phyloP scores from a whole-genome alignment of 2,113 vertebrate genomes.

The Hiodon tergisus region DNA sequence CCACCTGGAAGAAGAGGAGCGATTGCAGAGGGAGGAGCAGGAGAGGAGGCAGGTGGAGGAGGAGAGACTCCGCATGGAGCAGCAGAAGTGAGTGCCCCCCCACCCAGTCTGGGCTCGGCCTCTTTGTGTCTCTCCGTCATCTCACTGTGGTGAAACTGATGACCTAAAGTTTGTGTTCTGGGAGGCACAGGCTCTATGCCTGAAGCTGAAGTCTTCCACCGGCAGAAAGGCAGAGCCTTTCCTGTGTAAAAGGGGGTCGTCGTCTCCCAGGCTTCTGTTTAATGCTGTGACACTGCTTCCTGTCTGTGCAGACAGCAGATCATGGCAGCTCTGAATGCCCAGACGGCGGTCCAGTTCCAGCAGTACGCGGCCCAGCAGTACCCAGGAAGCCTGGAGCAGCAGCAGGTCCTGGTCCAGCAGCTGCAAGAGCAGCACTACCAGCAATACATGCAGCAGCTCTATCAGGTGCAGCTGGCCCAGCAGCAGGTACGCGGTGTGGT shows the following conservation, averaged over 20 bases:
- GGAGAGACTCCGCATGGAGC: constrained; percentile 85
- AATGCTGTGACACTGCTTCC: neutral
- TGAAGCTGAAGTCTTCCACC: neutral
- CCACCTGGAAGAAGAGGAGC: constrained; percentile 78
- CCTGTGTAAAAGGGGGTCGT: too few relatives aligned
- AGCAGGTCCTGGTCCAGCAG: constrained; percentile 92
- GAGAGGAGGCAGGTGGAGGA: constrained; percentile 82
- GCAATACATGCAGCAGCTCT: constrained; percentile 98
- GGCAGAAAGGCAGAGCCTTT: too few relatives aligned
- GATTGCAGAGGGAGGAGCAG: constrained; percentile 79
- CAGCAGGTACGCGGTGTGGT: constrained; percentile 72
- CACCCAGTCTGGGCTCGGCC: constrained; percentile 15
- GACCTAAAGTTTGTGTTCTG: too few relatives aligned
- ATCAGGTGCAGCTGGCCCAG: constrained; percentile 96
- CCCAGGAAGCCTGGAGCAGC: constrained; percentile 89
- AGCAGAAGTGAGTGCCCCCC: constrained; percentile 80
- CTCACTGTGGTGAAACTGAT: neutral
- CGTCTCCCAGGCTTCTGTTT: neutral
- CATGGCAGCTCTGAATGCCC: constrained; percentile 94
- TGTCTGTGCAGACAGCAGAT: constrained; percentile 78
- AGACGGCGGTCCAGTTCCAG: constrained; percentile 97
- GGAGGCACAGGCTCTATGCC: neutral
- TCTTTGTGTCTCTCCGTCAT: neutral
- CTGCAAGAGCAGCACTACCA: constrained; percentile 98
- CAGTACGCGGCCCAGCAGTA: constrained; percentile 98